These are phyloP conservation scores for Gisinianus flammeolus DNA, from an alignment of 2,888 invertebrate species.

Conservation along the genomic window DNA sequence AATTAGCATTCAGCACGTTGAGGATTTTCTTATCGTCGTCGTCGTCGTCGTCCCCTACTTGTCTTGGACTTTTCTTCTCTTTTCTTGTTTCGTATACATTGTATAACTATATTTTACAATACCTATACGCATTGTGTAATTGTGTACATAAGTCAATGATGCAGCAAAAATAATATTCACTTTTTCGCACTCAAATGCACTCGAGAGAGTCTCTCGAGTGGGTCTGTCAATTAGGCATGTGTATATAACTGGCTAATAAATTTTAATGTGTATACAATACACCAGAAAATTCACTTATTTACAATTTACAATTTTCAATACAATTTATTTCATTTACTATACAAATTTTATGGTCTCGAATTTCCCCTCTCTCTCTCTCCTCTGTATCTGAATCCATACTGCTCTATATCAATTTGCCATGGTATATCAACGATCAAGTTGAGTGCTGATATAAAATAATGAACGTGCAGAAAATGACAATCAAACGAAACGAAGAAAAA, in stretches of 20 bases:
- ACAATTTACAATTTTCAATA: not conserved
- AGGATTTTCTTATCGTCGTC: not conserved
- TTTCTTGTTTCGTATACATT: not conserved
- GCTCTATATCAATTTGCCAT: not conserved
- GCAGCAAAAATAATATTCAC: conserved; percentile 9
- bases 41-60: not conserved
- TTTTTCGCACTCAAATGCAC: conserved; percentile 7
- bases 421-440: too few species aligned
- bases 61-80: not conserved
- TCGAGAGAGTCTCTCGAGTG: not conserved
- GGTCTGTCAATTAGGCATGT: not conserved
- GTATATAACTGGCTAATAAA: not conserved
- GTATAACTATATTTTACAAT: not conserved
- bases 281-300: conserved; percentile 10
- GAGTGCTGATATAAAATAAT: not conserved
- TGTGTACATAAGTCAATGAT: conserved; percentile 34
- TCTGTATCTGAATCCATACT: not conserved
- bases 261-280: not conserved
- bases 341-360: not conserved
- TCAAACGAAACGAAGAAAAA: not conserved
- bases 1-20: conserved; percentile 22
- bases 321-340: not conserved
- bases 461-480: not conserved
- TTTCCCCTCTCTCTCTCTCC: too few species aligned
- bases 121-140: not conserved